Evolutionary conservation across 1,140 invertebrate genomes (phyloP), one percentile per base, ranked within the genome.

Genomic region (Cherax quadricarinatus): DNA sequence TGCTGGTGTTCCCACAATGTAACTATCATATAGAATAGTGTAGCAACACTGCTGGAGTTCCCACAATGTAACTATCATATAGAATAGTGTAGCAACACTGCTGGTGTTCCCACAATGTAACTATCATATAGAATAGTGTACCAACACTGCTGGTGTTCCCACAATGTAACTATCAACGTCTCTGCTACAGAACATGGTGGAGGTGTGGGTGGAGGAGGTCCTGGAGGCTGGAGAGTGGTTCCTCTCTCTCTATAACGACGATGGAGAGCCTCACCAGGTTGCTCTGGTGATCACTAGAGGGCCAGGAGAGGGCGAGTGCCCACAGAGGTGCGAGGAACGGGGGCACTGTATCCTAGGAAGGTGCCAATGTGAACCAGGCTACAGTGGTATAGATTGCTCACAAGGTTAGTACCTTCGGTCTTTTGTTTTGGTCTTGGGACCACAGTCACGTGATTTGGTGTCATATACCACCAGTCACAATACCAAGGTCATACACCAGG

Each of bases 211-310:
- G 12, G 93, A 93, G 78, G 97, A 99, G 94, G 98, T 98, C 94
- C 97, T 99, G 96, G 98, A 99, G 94, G 97, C 98, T 93, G 98
- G 99, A 0, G 97, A 98, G 93, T 99, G 98, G 99, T 99, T 99
- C 95, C 95, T 99, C 14, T 98, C 98, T 18, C 95, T 99, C 12
- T 99, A 99, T 95, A 99, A 99, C 95, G 99, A 99, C 95, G 98
- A 98, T 94, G 98, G 98, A 51, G 97, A 98, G 66, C 92, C 92
- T 41, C 94, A 94, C 94, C 94, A 89, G 93, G 94, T 88, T 86
- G 94, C 75, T 78, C 93, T 92, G 93, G 94, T 91, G 89, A 95
- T 95, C 91, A 93, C 62, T 16, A 84, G 92, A 66, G 83, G 92
- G 30, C 79, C 90, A 21, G 85, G 94, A 16, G 93, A 73, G 97